Evolutionary conservation across 2,797 vertebrate genomes (phyloP).

Genomic region (Masticophis lateralis): DNA sequence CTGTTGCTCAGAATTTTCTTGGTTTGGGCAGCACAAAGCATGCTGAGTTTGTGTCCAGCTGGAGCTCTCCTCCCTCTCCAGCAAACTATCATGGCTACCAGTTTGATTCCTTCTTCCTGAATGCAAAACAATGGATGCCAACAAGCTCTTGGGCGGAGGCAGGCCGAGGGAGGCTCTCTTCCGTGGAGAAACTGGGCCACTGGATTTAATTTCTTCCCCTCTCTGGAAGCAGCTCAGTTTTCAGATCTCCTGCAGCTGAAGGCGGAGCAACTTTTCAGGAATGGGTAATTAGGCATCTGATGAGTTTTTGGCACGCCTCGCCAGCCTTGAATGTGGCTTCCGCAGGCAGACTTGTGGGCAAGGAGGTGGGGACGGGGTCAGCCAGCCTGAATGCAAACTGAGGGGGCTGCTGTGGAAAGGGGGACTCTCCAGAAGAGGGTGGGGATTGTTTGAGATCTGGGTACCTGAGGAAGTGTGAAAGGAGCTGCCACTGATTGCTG

Average conservation of each 20-base stretch:
- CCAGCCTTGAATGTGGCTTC: neutral
- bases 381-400: neutral
- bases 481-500: neutral
- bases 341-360: neutral
- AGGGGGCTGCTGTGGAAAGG: neutral
- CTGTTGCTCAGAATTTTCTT: neutral
- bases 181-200: neutral
- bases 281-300: neutral
- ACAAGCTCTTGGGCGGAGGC: neutral
- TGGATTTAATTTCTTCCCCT: neutral
- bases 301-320: neutral
- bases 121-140: neutral
- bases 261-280: neutral
- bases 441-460: neutral
- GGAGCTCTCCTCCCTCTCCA: neutral
- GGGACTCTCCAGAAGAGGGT: neutral
- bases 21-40: neutral
- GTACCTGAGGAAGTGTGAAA: neutral
- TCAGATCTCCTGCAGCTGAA: neutral
- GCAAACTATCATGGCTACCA: neutral
- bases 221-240: neutral
- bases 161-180: neutral
- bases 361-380: neutral
- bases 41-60: neutral
- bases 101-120: neutral